Percentiles rank a stretch among this genome's conserved stretches.
phyloP scores from a whole-genome alignment of 1,140 invertebrate genomes.

The Drosophila bocqueti region DNA sequence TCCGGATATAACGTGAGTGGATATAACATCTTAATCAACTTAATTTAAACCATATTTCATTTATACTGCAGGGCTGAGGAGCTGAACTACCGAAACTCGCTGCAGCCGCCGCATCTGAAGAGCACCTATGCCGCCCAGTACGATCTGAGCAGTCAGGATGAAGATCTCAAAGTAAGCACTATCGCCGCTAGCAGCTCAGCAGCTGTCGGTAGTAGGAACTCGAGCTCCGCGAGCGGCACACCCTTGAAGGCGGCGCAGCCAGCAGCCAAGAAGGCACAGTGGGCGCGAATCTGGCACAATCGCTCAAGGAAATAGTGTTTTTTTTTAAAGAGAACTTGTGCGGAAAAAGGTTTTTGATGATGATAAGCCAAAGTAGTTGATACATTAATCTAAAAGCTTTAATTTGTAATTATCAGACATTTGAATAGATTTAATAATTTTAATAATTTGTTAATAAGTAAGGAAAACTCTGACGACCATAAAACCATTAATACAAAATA shows the following conservation, averaged over 20 bases:
- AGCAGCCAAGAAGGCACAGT: conserved; percentile 24
- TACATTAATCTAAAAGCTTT: background rate
- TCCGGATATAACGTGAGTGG: conserved; percentile 64
- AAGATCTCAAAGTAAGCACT: conserved; percentile 90
- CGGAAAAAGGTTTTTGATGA: too few relatives aligned
- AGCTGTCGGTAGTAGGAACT: conserved; percentile 1
- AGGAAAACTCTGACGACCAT: conserved; percentile 3
- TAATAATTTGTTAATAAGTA: conserved; percentile 1
- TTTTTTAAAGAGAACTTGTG: background rate
- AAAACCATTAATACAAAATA: conserved; percentile 6
- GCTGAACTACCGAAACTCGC: conserved; percentile 92
- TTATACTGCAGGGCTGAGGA: conserved; percentile 85
- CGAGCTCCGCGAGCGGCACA: conserved; percentile 1
- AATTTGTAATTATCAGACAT: background rate
- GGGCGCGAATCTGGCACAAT: conserved; percentile 42
- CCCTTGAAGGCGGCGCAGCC: conserved; percentile 15
- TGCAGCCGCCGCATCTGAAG: conserved; percentile 94
- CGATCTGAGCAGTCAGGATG: conserved; percentile 88
- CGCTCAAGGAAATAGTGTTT: conserved; percentile 18
- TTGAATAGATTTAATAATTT: background rate
- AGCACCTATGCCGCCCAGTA: conserved; percentile 95
- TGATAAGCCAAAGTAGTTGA: background rate
- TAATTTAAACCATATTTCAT: background rate
- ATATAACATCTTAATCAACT: background rate
- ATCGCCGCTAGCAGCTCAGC: conserved; percentile 1